A percentile compares a stretch with the other conserved stretches of the same genome.
Conservation (phyloP, 2,888 invertebrate species). For the Venusia cambrica region DNA sequence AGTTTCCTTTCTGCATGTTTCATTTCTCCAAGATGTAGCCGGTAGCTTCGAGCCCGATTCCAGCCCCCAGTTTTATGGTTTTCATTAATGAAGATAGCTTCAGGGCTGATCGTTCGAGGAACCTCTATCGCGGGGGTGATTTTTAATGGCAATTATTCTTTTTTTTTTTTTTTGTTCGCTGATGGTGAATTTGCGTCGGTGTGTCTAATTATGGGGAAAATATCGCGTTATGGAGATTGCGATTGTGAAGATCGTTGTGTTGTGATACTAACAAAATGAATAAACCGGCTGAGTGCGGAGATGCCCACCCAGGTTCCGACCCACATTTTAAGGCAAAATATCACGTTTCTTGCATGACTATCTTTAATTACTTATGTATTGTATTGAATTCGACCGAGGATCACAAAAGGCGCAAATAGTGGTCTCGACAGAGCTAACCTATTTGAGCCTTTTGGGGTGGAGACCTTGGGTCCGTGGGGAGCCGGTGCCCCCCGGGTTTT, state of each 20-base stretch:
- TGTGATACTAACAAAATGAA: too few relatives aligned
- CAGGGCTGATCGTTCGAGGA: constrained; percentile 67
- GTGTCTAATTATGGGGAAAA: constrained; percentile 27
- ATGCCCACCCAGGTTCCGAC: too few relatives aligned
- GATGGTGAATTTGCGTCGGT: constrained; percentile 42
- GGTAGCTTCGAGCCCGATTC: constrained; percentile 47
- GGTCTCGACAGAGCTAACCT: too few relatives aligned
- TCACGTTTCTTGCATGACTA: too few relatives aligned
- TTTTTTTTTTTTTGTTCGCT: constrained; percentile 34
- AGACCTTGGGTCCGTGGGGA: too few relatives aligned
- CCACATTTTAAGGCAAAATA: too few relatives aligned
- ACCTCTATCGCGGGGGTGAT: constrained; percentile 51
- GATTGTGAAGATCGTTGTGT: constrained; percentile 7
- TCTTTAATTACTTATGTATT: too few relatives aligned
- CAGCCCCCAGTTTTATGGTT: constrained; percentile 67
- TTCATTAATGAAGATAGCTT: constrained; percentile 74
- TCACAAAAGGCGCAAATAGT: too few relatives aligned
- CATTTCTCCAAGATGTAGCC: constrained; percentile 35
- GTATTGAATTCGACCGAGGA: too few relatives aligned
- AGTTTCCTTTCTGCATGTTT: constrained; percentile 3
- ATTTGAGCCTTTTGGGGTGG: too few relatives aligned
- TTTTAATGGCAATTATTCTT: constrained; percentile 57
- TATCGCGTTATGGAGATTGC: constrained; percentile 18
- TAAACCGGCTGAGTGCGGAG: too few relatives aligned
- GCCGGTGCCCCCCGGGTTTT: too few relatives aligned